Evolutionary conservation across 1,140 invertebrate genomes (phyloP), one percentile per base, ranked within the genome.

Genomic region (Eufriesea mexicana): DNA sequence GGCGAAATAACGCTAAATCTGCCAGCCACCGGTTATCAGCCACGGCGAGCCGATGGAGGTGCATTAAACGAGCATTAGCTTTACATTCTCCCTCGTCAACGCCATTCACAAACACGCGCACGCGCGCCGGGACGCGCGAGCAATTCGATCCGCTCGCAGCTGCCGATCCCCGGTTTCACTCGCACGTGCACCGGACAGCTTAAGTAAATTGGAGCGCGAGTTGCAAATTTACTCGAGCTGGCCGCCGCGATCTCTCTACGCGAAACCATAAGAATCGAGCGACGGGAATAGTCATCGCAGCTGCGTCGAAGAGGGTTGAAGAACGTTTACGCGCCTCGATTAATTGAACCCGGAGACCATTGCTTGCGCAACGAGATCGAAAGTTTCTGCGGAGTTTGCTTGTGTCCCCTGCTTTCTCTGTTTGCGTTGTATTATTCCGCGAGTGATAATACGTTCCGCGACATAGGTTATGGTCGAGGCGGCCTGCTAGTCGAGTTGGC

Each of bases 21-120:
- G 25, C 67, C 54, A 62, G 20, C 55, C 35, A 35, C 35, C 42
- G 51, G 28, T 86, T 77, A 82, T 73, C 72, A 18, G 76, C 71
- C 28, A 45, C 64, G 47, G n/a, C 55, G 66, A 42, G 66, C 25
- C 64, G 84, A 78, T 72, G 55, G 49, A 7, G 70, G 35, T 51
- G 84, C 57, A 83, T 87, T 77, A 84, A 87, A 80, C 81, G 86
- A 64, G n/a, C 85, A 64, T 86, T 76, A 84, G 77, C 84, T 78
- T 66, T 62, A 23, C 55, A 14, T 62, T 71, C 8, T 14, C 54
- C 55, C 10, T 28, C 80, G 18, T 67, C 42, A 42, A 47, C 20
- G 28, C 49, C 35, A 35, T 72, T 55, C 67, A 49, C 35, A 25
- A 57, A 64, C 62, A 70, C 23, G 49, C 70, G 49, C 70, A 54